A percentile compares a stretch with the other conserved stretches of the same genome.
Conservation (phyloP, 1,140 invertebrate genomes). For the Eumeta japonica region DNA sequence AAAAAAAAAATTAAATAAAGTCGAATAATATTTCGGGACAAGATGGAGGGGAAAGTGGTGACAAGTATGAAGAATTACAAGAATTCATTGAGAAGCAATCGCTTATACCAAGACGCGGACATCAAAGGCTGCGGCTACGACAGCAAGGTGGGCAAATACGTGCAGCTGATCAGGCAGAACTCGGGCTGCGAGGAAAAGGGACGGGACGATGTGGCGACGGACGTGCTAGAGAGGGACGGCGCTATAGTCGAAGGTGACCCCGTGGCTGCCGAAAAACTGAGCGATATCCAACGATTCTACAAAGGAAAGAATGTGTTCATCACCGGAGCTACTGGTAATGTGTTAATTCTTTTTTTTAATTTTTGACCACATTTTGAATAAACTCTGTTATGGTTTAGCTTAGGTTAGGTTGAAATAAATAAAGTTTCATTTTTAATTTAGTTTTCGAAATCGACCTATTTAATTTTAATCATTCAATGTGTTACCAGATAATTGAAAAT, state of each 20-base stretch:
- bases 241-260: not conserved
- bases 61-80: not conserved
- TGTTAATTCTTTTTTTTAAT: too few relatives aligned
- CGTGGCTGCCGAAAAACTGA: constrained; percentile 8
- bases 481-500: too few relatives aligned
- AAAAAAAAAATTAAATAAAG: too few relatives aligned
- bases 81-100: not conserved
- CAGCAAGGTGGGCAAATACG: too few relatives aligned
- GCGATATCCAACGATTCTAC: constrained; percentile 36
- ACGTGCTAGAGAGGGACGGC: not conserved
- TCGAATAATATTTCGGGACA: too few relatives aligned
- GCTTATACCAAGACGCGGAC: not conserved
- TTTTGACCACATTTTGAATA: too few relatives aligned
- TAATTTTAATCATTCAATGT: too few relatives aligned
- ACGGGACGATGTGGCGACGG: not conserved
- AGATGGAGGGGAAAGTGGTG: not conserved
- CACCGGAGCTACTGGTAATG: constrained; percentile 39
- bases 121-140: not conserved
- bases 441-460: too few relatives aligned
- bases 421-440: too few relatives aligned
- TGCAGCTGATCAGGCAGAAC: too few relatives aligned
- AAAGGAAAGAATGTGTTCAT: constrained; percentile 38
- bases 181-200: not conserved
- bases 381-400: too few relatives aligned
- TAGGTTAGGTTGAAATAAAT: too few relatives aligned